Evolutionary conservation across 2,113 vertebrate species (phyloP).

Genomic region (Octodon degus): DNA sequence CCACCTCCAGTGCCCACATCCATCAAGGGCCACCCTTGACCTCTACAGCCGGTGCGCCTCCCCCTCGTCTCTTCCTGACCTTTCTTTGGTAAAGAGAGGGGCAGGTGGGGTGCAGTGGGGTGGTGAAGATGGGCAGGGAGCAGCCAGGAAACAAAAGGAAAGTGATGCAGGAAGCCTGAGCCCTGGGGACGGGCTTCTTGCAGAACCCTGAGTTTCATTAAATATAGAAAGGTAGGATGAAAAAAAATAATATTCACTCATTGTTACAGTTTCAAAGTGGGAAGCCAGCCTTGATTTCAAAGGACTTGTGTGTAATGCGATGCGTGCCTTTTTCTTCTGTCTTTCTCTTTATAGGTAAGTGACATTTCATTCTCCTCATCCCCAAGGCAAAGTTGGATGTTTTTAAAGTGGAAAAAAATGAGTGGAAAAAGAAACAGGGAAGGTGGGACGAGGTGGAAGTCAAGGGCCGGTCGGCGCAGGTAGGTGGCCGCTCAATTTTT

Average conservation of each 20-base stretch:
- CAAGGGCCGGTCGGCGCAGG: conserved; percentile 75
- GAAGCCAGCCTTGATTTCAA: conserved; percentile 86
- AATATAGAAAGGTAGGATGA: conserved; percentile 77
- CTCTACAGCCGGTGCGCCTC: neutral
- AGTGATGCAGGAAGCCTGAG: neutral
- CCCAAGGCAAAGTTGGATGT: conserved; percentile 84
- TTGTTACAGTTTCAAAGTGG: conserved; percentile 85
- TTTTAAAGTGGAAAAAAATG: conserved; percentile 75
- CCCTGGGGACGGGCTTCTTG: conserved; percentile 63
- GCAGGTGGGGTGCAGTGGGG: neutral
- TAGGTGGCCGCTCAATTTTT: conserved; percentile 71
- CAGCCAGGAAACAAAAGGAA: neutral
- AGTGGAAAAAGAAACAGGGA: conserved; percentile 68
- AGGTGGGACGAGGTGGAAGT: conserved; percentile 73
- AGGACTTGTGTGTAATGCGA: conserved; percentile 76
- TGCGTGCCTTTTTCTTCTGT: conserved; percentile 79
- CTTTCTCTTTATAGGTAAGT: conserved; percentile 85
- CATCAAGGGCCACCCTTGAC: neutral
- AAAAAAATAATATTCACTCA: conserved; percentile 75
- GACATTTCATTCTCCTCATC: conserved; percentile 85
- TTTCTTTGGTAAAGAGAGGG: neutral
- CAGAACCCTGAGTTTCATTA: conserved; percentile 74
- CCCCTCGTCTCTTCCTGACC: neutral
- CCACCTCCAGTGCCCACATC: neutral
- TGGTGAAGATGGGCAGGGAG: neutral